Evolutionary conservation across 2,113 vertebrate species (phyloP).

Genomic region (Daphoenositta chrysoptera): DNA sequence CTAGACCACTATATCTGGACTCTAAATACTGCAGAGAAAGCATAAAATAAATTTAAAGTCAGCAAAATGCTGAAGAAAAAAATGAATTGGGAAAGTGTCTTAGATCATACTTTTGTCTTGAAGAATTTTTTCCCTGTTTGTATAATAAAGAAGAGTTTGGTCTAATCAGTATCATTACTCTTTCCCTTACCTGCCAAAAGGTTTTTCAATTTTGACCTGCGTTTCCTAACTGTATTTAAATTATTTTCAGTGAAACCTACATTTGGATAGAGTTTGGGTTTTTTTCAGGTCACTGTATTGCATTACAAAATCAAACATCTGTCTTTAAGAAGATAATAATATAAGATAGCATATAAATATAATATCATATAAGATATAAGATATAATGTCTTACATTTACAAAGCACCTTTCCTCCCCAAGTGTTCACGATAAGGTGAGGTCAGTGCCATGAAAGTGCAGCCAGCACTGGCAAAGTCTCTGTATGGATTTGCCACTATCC

Average conservation of each 20-base stretch:
- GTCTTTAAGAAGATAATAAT: background rate
- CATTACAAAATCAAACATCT: background rate
- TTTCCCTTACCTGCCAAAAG: background rate
- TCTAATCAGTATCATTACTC: background rate
- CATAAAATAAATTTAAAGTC: background rate
- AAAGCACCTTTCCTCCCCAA: background rate
- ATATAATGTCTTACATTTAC: background rate
- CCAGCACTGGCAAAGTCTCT: background rate
- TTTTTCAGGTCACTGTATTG: background rate
- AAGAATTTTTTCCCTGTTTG: background rate
- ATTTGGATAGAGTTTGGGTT: background rate
- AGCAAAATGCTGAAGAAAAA: background rate
- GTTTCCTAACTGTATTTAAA: background rate
- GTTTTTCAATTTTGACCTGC: background rate
- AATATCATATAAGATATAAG: too few species aligned
- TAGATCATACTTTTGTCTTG: background rate
- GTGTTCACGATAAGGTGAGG: accelerated
- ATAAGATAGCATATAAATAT: too few species aligned
- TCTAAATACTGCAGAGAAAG: background rate
- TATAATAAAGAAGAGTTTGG: background rate
- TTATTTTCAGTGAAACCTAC: background rate
- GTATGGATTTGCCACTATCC: background rate
- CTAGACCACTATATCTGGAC: background rate
- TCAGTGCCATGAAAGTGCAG: background rate
- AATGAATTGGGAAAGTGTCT: background rate